Base-by-base conservation (phyloP, 1,140 invertebrate species). In the Caerostris extrusa region DNA sequence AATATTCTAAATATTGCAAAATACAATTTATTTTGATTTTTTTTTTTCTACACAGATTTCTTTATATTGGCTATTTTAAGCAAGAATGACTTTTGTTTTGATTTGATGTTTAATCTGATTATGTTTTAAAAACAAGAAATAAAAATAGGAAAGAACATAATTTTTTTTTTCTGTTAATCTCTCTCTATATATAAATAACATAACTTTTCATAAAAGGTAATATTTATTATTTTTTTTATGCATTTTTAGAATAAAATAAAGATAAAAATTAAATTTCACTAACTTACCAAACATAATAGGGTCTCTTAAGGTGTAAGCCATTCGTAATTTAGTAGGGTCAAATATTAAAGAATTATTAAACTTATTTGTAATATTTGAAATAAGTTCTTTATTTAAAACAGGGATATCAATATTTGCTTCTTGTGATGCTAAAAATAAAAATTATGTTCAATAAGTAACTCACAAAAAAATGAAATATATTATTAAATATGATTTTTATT, bases 281-380 rank as follows among this genome's bases (percentile, higher is more conserved):
- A 95, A 95, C 10, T 95, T 96, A 95, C 96, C 96, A 95, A 96
- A 96, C 77, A 96, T 95, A 17, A 99, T 98, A 94, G 98, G 98
- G 96, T 99, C 99, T 55, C 99, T 97, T 90, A 99, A 97, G 0
- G 98, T 98, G 95, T 99, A 99, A 94, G 98, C 97, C 96, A 99
- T 97, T 95, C 97, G 96, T 50, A 96, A 96, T 95, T 98, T 97
- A 95, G 97, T 94, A 60, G 98, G 97, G 90, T 97, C 96, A 96
- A 99, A 99, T 92, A 98, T 97, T 5, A 99, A 96, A 93, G 97
- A 97, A 94, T 97, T 97, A 96, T 99, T 99, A 95, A 98, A 99
- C 93, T 96, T 96, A 88, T 97, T 96, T 5, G 97, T 97, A 4
- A 99, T 97, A 89, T 96, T 96, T 5, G 97, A 96, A 8, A 98